phyloP scores from a whole-genome alignment of 1,140 invertebrate genomes.

The Tigriopus japonicus region DNA sequence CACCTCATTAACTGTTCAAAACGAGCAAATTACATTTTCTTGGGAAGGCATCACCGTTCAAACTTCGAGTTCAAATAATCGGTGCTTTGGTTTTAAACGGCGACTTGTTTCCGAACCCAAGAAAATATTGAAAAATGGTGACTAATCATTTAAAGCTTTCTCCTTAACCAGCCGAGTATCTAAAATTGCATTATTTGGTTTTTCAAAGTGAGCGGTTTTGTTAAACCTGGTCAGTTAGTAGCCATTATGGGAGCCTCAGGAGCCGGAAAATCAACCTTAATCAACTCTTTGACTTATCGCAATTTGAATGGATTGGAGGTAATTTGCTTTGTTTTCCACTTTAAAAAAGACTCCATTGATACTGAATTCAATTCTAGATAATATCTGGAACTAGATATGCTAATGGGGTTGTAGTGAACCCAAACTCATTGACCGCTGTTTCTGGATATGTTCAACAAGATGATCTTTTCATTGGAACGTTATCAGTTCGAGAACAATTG shows the following conservation, averaged over 20 bases:
- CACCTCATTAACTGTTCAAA: too few relatives aligned
- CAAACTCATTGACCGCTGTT: conserved; percentile 44
- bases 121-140: too few relatives aligned
- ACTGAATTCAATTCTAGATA: too few relatives aligned
- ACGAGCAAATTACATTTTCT: too few relatives aligned
- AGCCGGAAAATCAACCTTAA: conserved; percentile 82
- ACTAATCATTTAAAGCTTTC: too few relatives aligned
- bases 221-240: conserved; percentile 67
- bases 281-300: conserved; percentile 72
- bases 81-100: too few relatives aligned
- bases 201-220: conserved; percentile 52
- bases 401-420: conserved; percentile 21
- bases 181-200: neutral
- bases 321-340: too few relatives aligned
- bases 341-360: too few relatives aligned
- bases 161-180: too few relatives aligned
- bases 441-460: conserved; percentile 91
- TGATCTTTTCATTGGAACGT: conserved; percentile 74
- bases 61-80: too few relatives aligned
- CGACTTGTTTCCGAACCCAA: too few relatives aligned
- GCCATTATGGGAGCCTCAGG: conserved; percentile 87
- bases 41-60: too few relatives aligned
- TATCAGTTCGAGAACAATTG: conserved; percentile 79
- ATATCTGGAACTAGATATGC: conserved; percentile 17
- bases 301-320: conserved; percentile 29